A percentile compares a stretch with the other conserved stretches of the same genome.
Evolutionary conservation across 2,113 vertebrate genomes (phyloP).

Genomic region (Dromiciops gliroides): DNA sequence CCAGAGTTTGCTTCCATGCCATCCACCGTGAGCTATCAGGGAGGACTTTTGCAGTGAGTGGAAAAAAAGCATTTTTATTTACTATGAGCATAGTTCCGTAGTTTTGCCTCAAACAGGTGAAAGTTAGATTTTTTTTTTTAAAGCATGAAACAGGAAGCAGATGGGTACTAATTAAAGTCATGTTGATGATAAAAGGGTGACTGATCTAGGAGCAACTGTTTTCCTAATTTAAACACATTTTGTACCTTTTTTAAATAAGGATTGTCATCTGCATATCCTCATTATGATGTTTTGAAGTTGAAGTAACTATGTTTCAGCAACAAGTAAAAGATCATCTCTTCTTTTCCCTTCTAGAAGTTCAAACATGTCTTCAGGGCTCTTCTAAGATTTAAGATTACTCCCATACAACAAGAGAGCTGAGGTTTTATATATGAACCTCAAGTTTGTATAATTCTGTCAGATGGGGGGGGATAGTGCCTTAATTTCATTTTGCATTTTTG

Average conservation of each 20-base stretch:
- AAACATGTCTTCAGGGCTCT: background rate
- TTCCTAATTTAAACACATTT: constrained; percentile 82
- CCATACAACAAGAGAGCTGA: background rate
- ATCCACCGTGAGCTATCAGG: background rate
- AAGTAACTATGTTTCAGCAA: constrained; percentile 70
- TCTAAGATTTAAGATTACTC: constrained; percentile 8
- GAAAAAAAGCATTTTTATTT: constrained; percentile 63
- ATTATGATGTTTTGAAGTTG: constrained; percentile 50
- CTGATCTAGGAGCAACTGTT: constrained; percentile 83
- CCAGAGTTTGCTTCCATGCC: no score
- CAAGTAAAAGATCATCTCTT: constrained; percentile 50
- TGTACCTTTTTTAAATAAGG: constrained; percentile 44
- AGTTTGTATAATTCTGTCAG: background rate
- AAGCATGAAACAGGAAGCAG: constrained; percentile 86
- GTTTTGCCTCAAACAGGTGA: constrained; percentile 83
- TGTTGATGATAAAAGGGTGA: constrained; percentile 83
- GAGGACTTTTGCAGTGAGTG: background rate
- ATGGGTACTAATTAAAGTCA: constrained; percentile 86
- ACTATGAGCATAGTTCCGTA: constrained; percentile 26
- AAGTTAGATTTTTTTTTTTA: constrained; percentile 76
- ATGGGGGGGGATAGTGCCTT: background rate
- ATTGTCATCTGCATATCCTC: constrained; percentile 55
- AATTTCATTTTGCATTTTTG: background rate
- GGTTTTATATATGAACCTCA: background rate
- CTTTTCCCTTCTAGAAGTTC: constrained; percentile 7